Conservation (phyloP, 2,113 vertebrate species). For the Chlamydotis undulata region DNA sequence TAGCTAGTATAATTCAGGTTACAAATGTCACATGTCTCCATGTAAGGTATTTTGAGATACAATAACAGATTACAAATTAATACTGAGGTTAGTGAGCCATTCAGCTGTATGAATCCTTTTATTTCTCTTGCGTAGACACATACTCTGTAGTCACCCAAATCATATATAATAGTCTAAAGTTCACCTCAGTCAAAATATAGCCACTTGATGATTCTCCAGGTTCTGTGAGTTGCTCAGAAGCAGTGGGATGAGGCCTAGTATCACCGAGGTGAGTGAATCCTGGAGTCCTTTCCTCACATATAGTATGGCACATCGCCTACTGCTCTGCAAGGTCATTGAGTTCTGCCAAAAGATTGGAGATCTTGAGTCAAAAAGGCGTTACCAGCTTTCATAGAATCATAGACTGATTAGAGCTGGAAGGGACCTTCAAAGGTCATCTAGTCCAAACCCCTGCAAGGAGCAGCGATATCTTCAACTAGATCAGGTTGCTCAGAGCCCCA, state of each 20-base stretch:
- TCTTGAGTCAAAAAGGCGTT: not conserved
- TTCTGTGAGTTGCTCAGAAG: not conserved
- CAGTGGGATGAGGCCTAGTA: not conserved
- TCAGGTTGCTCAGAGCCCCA: too few species aligned
- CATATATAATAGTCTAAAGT: not conserved
- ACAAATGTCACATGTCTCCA: not conserved
- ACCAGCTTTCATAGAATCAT: not conserved
- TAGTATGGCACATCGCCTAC: too few species aligned
- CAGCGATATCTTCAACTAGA: too few species aligned
- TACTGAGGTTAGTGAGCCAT: not conserved
- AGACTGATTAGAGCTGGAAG: too few species aligned
- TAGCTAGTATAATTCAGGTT: not conserved
- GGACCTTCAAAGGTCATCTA: too few species aligned
- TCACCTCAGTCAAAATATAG: not conserved
- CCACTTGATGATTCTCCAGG: not conserved
- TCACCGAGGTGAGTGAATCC: not conserved
- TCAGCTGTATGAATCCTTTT: not conserved
- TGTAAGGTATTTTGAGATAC: not conserved
- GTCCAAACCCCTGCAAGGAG: too few species aligned
- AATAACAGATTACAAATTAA: not conserved
- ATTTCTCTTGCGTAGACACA: not conserved
- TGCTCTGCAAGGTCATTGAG: not conserved
- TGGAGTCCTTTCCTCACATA: not conserved
- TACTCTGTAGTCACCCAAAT: not conserved
- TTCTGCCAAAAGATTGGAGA: not conserved